These are phyloP conservation scores for Felis chaus DNA, from an alignment of 2,113 vertebrate genomes.

Conservation along the genomic window DNA sequence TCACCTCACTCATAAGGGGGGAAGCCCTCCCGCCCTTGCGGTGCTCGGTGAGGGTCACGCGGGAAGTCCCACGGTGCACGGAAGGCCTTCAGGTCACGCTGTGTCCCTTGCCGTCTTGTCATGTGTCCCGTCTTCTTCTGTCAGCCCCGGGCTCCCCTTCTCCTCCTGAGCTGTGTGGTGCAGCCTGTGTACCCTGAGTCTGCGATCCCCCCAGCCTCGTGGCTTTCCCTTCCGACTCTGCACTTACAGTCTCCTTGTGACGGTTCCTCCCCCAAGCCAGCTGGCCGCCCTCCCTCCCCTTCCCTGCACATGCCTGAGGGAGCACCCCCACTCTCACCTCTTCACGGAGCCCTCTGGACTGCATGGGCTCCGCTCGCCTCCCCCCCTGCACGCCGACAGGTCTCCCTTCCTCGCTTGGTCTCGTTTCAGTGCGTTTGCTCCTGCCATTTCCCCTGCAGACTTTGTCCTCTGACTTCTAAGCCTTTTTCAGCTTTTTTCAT, in stretches of 20 bases:
- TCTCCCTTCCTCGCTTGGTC: fast-evolving
- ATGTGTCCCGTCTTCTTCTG: not conserved
- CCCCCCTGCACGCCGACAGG: no score
- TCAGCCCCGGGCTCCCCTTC: not conserved
- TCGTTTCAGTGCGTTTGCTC: no score
- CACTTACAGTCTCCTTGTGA: not conserved
- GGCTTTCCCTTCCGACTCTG: not conserved
- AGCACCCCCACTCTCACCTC: not conserved
- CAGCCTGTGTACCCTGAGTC: not conserved
- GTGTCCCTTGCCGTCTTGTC: not conserved
- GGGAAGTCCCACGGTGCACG: no score
- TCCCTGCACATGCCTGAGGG: not conserved
- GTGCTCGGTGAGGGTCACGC: not conserved
- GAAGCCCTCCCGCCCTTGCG: not conserved
- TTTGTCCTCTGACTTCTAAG: not conserved
- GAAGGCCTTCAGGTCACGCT: fast-evolving
- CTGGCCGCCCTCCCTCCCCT: not conserved
- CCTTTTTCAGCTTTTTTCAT: not conserved
- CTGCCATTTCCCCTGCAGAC: not conserved
- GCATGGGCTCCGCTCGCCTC: fast-evolving
- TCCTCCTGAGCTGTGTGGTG: not conserved
- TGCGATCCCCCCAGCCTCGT: no score
- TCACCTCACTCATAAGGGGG: not conserved
- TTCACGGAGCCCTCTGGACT: fast-evolving
- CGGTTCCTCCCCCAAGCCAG: no score